phyloP scores from a whole-genome alignment of 2,797 vertebrate genomes.

The Rhinella marina region DNA sequence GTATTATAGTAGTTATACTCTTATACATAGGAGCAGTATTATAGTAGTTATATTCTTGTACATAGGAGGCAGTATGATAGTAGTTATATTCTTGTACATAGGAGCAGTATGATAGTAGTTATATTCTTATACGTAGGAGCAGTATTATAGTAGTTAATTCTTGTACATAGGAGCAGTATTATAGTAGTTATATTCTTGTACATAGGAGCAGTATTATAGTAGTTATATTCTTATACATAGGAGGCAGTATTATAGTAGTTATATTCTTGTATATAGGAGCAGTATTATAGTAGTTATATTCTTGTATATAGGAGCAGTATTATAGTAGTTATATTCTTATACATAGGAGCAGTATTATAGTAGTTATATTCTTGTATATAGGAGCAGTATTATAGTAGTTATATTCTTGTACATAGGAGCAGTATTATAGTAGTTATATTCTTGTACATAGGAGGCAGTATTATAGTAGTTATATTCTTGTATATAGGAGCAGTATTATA shows the following conservation, averaged over 20 bases:
- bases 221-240: conserved; percentile 4
- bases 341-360: background rate
- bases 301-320: conserved; percentile 15
- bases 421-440: conserved; percentile 22
- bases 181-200: background rate
- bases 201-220: background rate
- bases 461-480: conserved; percentile 3
- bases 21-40: too few relatives aligned
- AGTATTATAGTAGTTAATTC: background rate
- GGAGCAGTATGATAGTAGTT: conserved; percentile 1
- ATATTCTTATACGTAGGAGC: background rate
- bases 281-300: conserved; percentile 21
- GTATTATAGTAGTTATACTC: background rate
- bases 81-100: background rate
- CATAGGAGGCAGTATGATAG: background rate
- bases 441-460: background rate
- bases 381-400: conserved; percentile 14
- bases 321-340: conserved; percentile 16
- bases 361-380: conserved; percentile 16
- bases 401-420: background rate
- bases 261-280: background rate
- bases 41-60: background rate
- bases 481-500: background rate
- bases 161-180: background rate
- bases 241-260: background rate